Evolutionary conservation across 53 echinoderm and acorn worm genomes (phyloP).

Genomic region (Stichopus horrens): DNA sequence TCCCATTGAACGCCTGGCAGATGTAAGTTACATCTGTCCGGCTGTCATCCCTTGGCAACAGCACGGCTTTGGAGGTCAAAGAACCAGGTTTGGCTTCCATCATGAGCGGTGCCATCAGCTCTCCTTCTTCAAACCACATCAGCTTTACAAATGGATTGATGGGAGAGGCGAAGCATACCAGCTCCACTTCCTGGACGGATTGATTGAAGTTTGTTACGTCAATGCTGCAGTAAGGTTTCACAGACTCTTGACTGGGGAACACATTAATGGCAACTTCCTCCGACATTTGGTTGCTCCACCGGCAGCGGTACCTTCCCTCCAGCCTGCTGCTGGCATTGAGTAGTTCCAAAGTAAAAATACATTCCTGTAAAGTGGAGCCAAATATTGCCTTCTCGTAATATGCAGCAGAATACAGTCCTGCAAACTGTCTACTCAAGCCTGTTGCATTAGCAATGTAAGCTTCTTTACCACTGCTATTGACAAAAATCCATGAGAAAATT

Average conservation of each 20-base stretch:
- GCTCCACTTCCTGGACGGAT: neutral
- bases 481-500: conserved; percentile 23
- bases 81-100: neutral
- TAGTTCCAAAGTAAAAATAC: conserved; percentile 5
- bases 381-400: neutral
- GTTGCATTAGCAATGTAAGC: conserved; percentile 9
- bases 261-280: neutral
- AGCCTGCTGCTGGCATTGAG: neutral
- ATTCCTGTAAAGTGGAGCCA: neutral
- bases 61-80: neutral
- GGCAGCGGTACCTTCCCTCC: neutral
- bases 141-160: neutral
- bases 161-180: neutral
- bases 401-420: neutral
- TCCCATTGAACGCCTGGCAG: conserved; percentile 15
- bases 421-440: neutral
- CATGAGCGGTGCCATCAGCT: neutral
- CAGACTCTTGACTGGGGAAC: neutral
- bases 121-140: conserved; percentile 8
- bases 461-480: neutral
- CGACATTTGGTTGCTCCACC: neutral
- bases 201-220: conserved; percentile 7
- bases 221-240: neutral
- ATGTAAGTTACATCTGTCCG: neutral
- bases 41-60: conserved; percentile 18